These are phyloP conservation scores for Phocoena phocoena DNA, from an alignment of 2,113 vertebrate species.

Conservation along the genomic window DNA sequence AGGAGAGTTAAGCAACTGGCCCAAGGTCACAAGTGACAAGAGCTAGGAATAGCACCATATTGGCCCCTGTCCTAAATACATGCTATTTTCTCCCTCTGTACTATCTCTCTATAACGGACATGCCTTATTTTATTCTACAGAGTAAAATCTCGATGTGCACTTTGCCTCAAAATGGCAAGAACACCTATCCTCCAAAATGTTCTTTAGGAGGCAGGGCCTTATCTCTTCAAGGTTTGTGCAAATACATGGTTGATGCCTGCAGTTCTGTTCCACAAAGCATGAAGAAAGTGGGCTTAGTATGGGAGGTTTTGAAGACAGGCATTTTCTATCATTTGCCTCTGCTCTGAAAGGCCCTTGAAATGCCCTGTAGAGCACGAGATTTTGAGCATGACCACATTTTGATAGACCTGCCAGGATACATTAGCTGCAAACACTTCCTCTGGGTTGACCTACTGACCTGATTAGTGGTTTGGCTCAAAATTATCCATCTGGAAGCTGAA, in stretches of 20 bases:
- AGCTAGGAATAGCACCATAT: background rate
- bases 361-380: background rate
- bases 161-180: background rate
- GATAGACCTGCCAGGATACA: constrained; percentile 26
- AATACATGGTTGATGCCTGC: background rate
- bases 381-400: constrained; percentile 50
- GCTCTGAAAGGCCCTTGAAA: background rate
- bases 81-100: background rate
- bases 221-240: background rate
- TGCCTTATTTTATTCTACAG: background rate
- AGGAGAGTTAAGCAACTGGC: background rate
- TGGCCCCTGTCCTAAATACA: too few species aligned
- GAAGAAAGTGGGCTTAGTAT: background rate
- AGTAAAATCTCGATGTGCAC: background rate
- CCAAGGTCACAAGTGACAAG: background rate
- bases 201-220: background rate
- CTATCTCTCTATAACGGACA: background rate
- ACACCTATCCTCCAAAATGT: background rate
- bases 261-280: background rate
- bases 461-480: constrained; percentile 58
- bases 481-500: constrained; percentile 71
- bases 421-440: constrained; percentile 55
- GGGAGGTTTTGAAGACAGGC: background rate
- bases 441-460: constrained; percentile 66
- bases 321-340: background rate